Conservation (phyloP, 1,140 invertebrate genomes). For the Cydia strobilella region DNA sequence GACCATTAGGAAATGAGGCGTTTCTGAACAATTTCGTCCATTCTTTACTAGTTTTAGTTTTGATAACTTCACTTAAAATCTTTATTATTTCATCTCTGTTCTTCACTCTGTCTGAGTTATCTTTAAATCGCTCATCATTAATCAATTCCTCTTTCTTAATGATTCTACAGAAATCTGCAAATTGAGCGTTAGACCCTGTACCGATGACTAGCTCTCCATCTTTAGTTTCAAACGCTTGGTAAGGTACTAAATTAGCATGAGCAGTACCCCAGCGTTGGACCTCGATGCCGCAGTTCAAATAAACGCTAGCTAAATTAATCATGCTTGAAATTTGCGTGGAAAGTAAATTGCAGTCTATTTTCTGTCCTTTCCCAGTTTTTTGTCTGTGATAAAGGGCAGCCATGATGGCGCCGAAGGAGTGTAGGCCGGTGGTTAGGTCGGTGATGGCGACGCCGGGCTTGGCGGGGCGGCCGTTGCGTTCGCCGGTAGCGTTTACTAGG, state of each 20-base stretch:
- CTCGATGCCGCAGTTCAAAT: constrained; percentile 91
- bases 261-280: constrained; percentile 92
- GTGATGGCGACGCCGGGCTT: constrained; percentile 97
- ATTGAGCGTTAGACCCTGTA: constrained; percentile 90
- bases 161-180: constrained; percentile 84
- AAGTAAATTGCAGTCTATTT: constrained; percentile 96
- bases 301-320: constrained; percentile 95
- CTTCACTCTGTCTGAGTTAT: constrained; percentile 87
- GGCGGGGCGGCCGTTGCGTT: constrained; percentile 90
- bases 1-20: constrained; percentile 92
- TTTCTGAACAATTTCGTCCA: constrained; percentile 89
- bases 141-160: constrained; percentile 84
- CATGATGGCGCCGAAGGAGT: constrained; percentile 97
- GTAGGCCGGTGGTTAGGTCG: constrained; percentile 95
- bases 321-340: constrained; percentile 94
- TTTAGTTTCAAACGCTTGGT: constrained; percentile 91
- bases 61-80: constrained; percentile 84
- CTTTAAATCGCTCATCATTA: constrained; percentile 84
- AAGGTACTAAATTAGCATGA: constrained; percentile 97
- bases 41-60: constrained; percentile 85
- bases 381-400: constrained; percentile 91
- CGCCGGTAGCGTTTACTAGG: constrained; percentile 93
- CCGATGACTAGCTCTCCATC: constrained; percentile 93
- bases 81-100: constrained; percentile 87
- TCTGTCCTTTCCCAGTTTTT: constrained; percentile 91